Percentiles rank a stretch among this genome's conserved stretches.
Conservation (phyloP, 2,797 vertebrate genomes). For the Microcaecilia unicolor region DNA sequence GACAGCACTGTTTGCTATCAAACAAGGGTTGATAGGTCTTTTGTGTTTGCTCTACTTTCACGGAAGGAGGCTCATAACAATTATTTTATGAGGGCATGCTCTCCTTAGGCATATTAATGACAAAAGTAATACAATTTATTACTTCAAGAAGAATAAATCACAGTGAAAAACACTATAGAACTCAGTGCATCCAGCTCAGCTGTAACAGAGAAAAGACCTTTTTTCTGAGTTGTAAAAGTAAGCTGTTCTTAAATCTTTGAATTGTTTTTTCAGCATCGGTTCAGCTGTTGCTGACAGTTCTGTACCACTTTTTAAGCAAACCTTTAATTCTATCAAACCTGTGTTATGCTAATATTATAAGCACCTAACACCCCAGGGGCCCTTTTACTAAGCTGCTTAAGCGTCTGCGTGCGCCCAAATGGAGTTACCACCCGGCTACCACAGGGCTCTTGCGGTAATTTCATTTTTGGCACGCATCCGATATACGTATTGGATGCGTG, state of each 20-base stretch:
- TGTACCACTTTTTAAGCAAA: too few species aligned
- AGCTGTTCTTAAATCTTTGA: background rate
- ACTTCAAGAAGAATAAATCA: background rate
- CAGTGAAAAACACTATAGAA: background rate
- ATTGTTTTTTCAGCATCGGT: background rate
- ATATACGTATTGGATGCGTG: too few species aligned
- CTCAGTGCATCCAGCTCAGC: background rate
- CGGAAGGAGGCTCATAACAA: background rate
- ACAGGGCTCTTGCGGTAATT: too few species aligned
- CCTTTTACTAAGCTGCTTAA: too few species aligned
- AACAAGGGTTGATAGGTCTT: background rate
- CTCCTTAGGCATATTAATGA: fast-evolving
- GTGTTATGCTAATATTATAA: too few species aligned
- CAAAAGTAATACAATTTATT: background rate
- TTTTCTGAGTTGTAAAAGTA: background rate
- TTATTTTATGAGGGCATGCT: background rate
- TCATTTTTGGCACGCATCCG: too few species aligned
- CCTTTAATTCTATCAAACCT: too few species aligned
- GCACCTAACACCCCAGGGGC: too few species aligned
- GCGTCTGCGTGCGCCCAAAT: too few species aligned
- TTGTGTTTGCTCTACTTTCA: background rate
- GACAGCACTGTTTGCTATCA: background rate
- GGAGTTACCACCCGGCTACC: too few species aligned
- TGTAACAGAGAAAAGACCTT: background rate
- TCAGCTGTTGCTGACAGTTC: background rate